Base-by-base conservation (phyloP, 2,888 invertebrate species). In the Torymus aiolomorphi region DNA sequence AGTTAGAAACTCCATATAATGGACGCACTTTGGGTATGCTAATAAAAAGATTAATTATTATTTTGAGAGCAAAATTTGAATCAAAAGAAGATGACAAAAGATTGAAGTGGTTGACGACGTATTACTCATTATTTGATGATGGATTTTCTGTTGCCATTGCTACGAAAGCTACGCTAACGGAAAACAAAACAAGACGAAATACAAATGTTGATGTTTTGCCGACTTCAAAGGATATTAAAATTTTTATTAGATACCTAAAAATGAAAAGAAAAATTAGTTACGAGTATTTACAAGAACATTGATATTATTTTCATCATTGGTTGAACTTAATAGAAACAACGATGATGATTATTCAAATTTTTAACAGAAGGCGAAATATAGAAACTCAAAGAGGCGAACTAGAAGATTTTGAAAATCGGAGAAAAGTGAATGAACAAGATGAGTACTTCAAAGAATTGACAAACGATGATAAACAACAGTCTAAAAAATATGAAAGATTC, bases 301-400 rank as follows among this genome's bases (percentile, higher is more conserved):
- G 42, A 14, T 63, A 42, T n/a, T 5, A 42, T 8, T 31, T 42
- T 42, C 13, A 13, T 14, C 63, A 63, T n/a, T 63, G 31, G 42
- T n/a, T 42, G 14, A 63, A 42, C 13, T 14, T 63, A 31, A 14
- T 42, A 2, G 12, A 63, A 42, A 63, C 42, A 31, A 24, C 31
- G 14, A 42, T 63, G 42, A 63, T 14, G 12, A 42, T 63, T 31
- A 31, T 63, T 2, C 63, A 63, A 31, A 3, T 42, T 14, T 63
- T 63, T 42, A 63, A 63, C 18, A 4, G 42, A 31, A 63, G 63
- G 42, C 12, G 63, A 10, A 31, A 31, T 63, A 3, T 31, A 4
- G 63, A 63, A 42, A 42, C n/a, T 24, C 31, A 63, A 24, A 31
- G 63, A n/a, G 63, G 13, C 5, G 63, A 63, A 63, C 2, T 24